Base-by-base conservation (phyloP, 2,113 vertebrate species). In the Heloderma charlesbogerti region DNA sequence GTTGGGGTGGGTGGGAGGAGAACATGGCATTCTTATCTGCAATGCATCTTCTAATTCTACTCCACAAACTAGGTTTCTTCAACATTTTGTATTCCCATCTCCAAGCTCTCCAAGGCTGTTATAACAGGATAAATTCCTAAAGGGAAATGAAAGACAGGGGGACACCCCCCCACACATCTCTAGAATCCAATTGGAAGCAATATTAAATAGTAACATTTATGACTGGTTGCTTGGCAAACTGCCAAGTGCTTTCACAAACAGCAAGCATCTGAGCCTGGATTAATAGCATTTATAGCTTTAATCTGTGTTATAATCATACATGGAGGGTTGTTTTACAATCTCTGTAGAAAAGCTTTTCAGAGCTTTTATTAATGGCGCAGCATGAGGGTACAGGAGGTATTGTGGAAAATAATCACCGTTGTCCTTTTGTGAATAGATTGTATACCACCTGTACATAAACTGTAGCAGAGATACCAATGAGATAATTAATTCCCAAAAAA, bases 281-380 rank as follows among this genome's bases (percentile, higher is more conserved):
- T 83, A 88, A 3, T 37, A 60, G 81, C 0, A 0, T 84, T 91
- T 66, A 16, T 37, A 67, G 5, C 37, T 74, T 88, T 78, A 63
- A 77, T 40, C 1, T n/a, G 15, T 54, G 63, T 86, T 51, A 8
- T 29, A 78, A 48, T 89, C 75, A 86, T 25, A 51, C 0, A 0
- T 16, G 54, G 48, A 72, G 40, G 40, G 45, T 0, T 43, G 67
- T 34, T 15, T 54, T 89, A 63, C 45, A 60, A 63, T 63, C 43
- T 48, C 29, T 81, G 18, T 6, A 57, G 88, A 74, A 57, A 95
- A 95, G 92, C 63, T 91, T 92, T 89, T 90, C 71, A 91, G 91
- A 78, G 16, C 51, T 78, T 71, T 12, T 77, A 63, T 67, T 87
- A 91, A 93, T 95, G 90, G 80, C 84, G 74, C 22, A 2, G 84